Percentiles rank a stretch among this genome's conserved stretches.
Evolutionary conservation across 2,888 invertebrate species (phyloP).

Genomic region (Drosophila diplacantha): DNA sequence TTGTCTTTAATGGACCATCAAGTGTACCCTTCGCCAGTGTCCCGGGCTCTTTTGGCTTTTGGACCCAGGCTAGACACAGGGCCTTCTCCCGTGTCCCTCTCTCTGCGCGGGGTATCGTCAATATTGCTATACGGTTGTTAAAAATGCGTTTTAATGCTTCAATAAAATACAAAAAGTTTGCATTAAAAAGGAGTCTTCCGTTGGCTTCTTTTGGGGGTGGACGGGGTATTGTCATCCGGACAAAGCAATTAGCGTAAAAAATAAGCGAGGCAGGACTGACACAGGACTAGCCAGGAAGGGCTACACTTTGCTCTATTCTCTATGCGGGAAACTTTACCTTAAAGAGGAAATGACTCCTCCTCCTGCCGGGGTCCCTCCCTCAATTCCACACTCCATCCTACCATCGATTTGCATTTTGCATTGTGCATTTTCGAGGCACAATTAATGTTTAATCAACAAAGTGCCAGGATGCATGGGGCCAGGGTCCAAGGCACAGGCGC

Average conservation of each 20-base stretch:
- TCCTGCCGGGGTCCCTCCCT: neutral
- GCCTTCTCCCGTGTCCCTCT: neutral
- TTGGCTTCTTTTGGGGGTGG: neutral
- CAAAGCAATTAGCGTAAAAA: slow-evolving; percentile 77
- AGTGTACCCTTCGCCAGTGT: slow-evolving; percentile 37
- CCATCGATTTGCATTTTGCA: slow-evolving; percentile 35
- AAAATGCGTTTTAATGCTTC: slow-evolving; percentile 75
- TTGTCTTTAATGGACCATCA: slow-evolving; percentile 75
- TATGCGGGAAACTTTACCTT: neutral
- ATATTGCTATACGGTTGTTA: slow-evolving; percentile 71
- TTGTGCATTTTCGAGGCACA: slow-evolving; percentile 39
- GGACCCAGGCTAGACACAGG: slow-evolving; percentile 43
- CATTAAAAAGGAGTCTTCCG: slow-evolving; percentile 58
- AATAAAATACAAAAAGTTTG: slow-evolving; percentile 74
- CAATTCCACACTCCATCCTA: neutral
- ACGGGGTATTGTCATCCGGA: slow-evolving; percentile 25
- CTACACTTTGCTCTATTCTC: neutral
- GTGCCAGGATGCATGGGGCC: slow-evolving; percentile 17
- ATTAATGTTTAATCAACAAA: slow-evolving; percentile 65
- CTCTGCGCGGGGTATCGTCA: slow-evolving; percentile 38
- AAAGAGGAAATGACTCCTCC: neutral
- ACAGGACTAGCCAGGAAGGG: neutral
- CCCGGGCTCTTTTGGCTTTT: slow-evolving; percentile 28
- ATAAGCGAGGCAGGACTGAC: slow-evolving; percentile 13
- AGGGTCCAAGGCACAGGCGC: neutral